Base-by-base conservation (phyloP, 2,888 invertebrate species). In the Ligdia adustata region DNA sequence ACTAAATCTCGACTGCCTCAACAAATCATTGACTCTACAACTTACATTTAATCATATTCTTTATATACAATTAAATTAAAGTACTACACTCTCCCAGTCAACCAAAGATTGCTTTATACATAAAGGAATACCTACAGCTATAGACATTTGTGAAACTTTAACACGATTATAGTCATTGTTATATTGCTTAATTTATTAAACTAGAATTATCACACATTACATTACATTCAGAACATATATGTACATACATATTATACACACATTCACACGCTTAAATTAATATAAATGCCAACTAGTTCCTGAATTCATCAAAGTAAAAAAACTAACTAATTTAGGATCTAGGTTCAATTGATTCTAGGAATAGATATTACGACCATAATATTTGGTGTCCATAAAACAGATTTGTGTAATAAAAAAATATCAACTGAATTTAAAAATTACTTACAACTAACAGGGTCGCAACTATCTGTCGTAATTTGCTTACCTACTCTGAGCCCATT, bases 231-330 rank as follows among this genome's bases (percentile, higher is more conserved):
- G 41, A 29, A 54, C 55, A 55, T 57, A n/a, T n/a, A n/a, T 54
- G 64, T 58, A 52, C 54, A 61, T 57, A 67, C 60, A 70, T 51
- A 66, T 41, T 38, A 64, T 61, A 63, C 46, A 38, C 13, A 52
- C 15, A 56, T 42, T 57, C 52, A 62, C 49, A 42, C 35, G 26
- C 51, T 58, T 58, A 61, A 60, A 22, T 22, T 60, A 53, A 69
- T 64, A 72, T 78, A 78, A 78, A 78, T 78, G 78, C 78, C 68
- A 66, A 62, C 70, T 69, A 71, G 32, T 60, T 64, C 64, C 61
- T 53, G 24, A 59, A 44, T 44, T 54, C 41, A 39, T 50, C 46
- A 34, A 35, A 43, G 52, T 51, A 52, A 41, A 52, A 53, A 44
- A 39, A 37, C n/a, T n/a, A n/a, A 12, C 33, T 49, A 54, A 27